Percentiles rank a stretch among this genome's conserved stretches.
Evolutionary conservation across 2,888 invertebrate species (phyloP).

Genomic region (Siphlonurus alternatus): DNA sequence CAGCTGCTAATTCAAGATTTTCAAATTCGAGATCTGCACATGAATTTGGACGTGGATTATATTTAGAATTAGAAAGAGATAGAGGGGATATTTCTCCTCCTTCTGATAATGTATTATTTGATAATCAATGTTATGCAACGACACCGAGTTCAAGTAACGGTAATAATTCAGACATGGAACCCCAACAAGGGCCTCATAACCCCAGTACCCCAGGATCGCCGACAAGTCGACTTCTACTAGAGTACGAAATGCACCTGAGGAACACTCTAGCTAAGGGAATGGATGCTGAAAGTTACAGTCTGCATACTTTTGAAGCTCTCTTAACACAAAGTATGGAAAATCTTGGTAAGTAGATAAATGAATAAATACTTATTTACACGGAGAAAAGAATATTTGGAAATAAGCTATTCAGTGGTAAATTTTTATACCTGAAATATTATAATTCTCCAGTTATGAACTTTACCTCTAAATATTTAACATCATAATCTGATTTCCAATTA

Average conservation of each 20-base stretch:
- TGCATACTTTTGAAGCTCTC: constrained; percentile 85
- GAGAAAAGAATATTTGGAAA: background rate
- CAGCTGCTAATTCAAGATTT: constrained; percentile 35
- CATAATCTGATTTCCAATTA: background rate
- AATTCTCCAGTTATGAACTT: too few species aligned
- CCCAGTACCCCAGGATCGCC: constrained; percentile 52
- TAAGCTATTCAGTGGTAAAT: background rate
- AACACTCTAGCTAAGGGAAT: constrained; percentile 87
- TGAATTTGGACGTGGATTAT: constrained; percentile 43
- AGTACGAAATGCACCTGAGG: constrained; percentile 86
- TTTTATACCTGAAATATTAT: too few species aligned
- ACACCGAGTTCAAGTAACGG: constrained; percentile 88
- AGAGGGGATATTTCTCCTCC: constrained; percentile 55
- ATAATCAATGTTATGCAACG: constrained; percentile 89
- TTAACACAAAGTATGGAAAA: constrained; percentile 92
- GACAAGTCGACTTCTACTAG: constrained; percentile 65
- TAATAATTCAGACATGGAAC: constrained; percentile 78
- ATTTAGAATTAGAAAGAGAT: constrained; percentile 62
- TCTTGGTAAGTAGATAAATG: constrained; percentile 48
- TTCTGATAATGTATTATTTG: constrained; percentile 85
- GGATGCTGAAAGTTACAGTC: constrained; percentile 88
- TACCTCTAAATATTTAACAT: background rate
- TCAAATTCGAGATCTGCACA: constrained; percentile 41
- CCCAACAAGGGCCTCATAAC: constrained; percentile 28
- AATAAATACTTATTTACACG: background rate